phyloP scores from a whole-genome alignment of 2,888 invertebrate genomes.

The Troides helena region DNA sequence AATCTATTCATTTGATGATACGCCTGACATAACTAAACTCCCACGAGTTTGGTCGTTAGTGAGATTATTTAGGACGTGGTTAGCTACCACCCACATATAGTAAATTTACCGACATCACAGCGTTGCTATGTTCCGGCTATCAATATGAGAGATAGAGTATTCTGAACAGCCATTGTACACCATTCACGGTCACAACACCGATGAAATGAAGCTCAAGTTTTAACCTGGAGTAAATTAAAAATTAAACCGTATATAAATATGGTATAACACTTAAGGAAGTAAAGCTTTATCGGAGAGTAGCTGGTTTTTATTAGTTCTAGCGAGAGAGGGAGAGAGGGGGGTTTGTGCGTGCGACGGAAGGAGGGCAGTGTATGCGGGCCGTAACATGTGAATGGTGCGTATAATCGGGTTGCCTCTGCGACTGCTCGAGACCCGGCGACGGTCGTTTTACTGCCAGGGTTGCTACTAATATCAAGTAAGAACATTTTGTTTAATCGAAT shows the following conservation, averaged over 20 bases:
- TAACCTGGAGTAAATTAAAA: not conserved
- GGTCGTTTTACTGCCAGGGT: slow-evolving; percentile 16
- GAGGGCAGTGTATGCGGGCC: slow-evolving; percentile 28
- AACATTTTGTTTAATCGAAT: not conserved
- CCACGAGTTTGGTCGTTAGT: too few species aligned
- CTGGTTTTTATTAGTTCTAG: slow-evolving; percentile 13
- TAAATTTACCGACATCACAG: too few species aligned
- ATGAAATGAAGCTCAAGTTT: too few species aligned
- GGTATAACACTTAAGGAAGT: not conserved
- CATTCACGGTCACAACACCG: not conserved
- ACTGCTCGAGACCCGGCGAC: slow-evolving; percentile 31
- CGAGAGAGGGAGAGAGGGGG: not conserved
- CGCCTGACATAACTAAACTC: too few species aligned
- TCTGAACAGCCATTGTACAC: too few species aligned
- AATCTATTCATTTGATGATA: too few species aligned
- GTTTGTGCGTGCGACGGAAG: not conserved
- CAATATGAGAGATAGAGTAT: too few species aligned
- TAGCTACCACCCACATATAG: too few species aligned
- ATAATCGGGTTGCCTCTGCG: slow-evolving; percentile 34
- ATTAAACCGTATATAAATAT: not conserved
- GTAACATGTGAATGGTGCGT: slow-evolving; percentile 34
- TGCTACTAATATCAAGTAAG: not conserved
- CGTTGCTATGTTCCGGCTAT: too few species aligned
- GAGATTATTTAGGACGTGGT: too few species aligned
- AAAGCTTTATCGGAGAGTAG: slow-evolving; percentile 9